Base-by-base conservation (phyloP, 1,140 invertebrate species). In the Proctacanthus coquilletti region DNA sequence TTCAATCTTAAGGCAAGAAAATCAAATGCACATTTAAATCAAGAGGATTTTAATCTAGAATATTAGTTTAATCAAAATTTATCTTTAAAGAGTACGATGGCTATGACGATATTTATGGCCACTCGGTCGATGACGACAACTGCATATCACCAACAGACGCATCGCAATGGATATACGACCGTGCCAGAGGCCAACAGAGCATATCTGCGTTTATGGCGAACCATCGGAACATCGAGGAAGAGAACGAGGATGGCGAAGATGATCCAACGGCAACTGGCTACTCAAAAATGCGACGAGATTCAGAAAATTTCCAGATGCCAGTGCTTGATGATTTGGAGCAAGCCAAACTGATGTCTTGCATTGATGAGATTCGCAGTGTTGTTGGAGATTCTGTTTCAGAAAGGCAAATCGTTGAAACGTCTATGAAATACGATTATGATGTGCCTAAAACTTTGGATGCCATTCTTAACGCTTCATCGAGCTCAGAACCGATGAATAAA, bases 61-160 rank as follows among this genome's bases (percentile, higher is more conserved):
- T 25, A 8, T 8, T 8, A 25, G n/a, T 8, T 25, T 8, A 8
- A 25, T 25, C n/a, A 25, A 25, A 25, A 25, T 40, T 30, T 42
- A 51, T 47, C 40, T 42, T 47, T 56, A 10, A 47, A 82, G 88
- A 92, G 53, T 91, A 86, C 60, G 86, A 92, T 51, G 79, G 75
- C 33, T 88, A 86, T 55, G 84, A 92, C 51, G 84, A 92, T 66
- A 74, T 87, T 40, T 93, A 92, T 59, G 87, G 87, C 3, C 83
- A 89, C 62, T 93, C 88, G 14, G 75, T 93, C 17, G 88, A 94
- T 62, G 84, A 87, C 52, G 86, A 89, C 49, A 83, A 78, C 53
- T 82, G 80, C 53, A 75, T 91, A 40, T 95, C 89, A 18, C 89
- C 91, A 5, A 80, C 78, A 52, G 84, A 88, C 70, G 69, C 71